Base-by-base conservation (phyloP, 2,888 invertebrate species). In the Meteorus colon region DNA sequence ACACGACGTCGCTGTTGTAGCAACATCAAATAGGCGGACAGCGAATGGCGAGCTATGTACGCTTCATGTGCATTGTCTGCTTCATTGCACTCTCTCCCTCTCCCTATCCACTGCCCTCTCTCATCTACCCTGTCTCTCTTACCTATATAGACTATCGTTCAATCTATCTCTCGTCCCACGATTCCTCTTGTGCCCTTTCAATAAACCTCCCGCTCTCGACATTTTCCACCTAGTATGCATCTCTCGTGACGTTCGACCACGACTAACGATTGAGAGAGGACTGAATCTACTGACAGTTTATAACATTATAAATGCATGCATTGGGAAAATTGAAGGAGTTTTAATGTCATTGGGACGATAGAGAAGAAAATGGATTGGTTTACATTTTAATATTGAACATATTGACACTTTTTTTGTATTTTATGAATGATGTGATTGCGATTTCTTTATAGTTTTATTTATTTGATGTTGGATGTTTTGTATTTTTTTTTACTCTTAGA, bases 1-100 rank as follows among this genome's bases (percentile, higher is more conserved):
- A 89, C 89, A 89, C 88, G 87, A 86, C 84, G 84, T 87, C 86
- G 85, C 87, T 88, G 88, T 89, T 89, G 89, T 89, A 89, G 89
- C 88, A 89, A 89, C 89, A 89, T 89, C 89, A 89, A 89, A 89
- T 89, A 89, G 89, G 88, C 89, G 89, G 88, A 89, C 88, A 87
- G 88, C 88, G 86, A 79, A 87, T 84, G 86, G 84, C 71, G 75
- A 75, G 83, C 84, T 84, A 86, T 48, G n/a, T 83, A 82, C 84
- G 82, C 80, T 83, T 82, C 82, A 81, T 84, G 82, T 86, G 85
- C 84, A 86, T 85, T 86, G 86, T 85, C 86, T 85, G 84, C 84
- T 85, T 83, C 78, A 80, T 83, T 86, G 83, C 84, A 86, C 86
- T 83, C 85, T 41, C 41, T 4, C 19, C 6, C n/a, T 24, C 55